Evolutionary conservation across 2,888 invertebrate genomes (phyloP).

Genomic region (Sminthurinus aureus): DNA sequence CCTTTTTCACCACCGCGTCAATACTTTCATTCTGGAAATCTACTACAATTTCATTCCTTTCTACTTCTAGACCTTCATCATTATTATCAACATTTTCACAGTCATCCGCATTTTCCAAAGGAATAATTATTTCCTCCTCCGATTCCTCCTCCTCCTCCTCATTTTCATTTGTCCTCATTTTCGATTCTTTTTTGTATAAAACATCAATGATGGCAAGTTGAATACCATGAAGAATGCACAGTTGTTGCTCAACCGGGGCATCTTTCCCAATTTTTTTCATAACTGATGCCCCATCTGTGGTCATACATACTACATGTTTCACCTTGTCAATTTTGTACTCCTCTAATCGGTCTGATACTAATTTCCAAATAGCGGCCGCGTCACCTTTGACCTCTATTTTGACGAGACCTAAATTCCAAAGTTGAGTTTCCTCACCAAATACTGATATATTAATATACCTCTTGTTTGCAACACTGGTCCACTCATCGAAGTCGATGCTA

Average conservation of each 20-base stretch:
- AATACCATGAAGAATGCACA: not conserved
- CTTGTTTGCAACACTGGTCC: not conserved
- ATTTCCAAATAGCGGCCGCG: not conserved
- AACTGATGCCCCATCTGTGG: not conserved
- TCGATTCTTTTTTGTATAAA: not conserved
- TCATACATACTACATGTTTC: not conserved
- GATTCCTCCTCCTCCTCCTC: not conserved
- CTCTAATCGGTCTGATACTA: not conserved
- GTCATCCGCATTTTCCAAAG: not conserved
- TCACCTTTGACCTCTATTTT: not conserved
- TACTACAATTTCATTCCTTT: not conserved
- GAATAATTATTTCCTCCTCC: not conserved
- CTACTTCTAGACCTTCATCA: not conserved
- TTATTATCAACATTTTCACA: not conserved
- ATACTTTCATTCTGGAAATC: not conserved
- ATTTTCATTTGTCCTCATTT: not conserved
- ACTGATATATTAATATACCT: not conserved
- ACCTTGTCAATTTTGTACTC: not conserved
- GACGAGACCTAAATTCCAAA: not conserved
- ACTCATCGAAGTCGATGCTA: not conserved
- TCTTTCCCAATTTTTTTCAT: not conserved
- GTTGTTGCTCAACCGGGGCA: not conserved
- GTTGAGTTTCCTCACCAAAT: not conserved
- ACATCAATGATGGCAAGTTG: not conserved
- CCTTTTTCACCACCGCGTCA: not conserved